A percentile compares a stretch with the other conserved stretches of the same genome.
phyloP scores from a whole-genome alignment of 2,797 vertebrate species.

The Rhinoraja longicauda region DNA sequence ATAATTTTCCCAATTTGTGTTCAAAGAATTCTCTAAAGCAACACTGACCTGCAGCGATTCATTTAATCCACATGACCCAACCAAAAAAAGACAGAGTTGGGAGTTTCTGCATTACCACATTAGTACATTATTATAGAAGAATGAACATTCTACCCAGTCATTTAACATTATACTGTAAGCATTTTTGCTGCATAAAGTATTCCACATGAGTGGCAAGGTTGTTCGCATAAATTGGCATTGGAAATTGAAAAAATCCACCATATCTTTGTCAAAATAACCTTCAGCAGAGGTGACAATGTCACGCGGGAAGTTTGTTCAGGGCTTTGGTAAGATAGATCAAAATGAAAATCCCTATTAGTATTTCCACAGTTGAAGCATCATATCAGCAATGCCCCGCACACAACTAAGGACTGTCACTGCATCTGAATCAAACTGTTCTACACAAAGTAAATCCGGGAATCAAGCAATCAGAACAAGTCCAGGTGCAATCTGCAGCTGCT shows the following conservation, averaged over 20 bases:
- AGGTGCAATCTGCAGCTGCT: not conserved
- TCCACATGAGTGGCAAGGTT: not conserved
- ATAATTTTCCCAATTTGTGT: not conserved
- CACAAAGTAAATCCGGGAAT: not conserved
- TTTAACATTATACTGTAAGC: not conserved
- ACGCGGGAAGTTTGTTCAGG: not conserved
- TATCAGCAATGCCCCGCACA: not conserved
- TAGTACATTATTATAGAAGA: not conserved
- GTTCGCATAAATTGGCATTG: not conserved
- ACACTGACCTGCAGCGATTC: not conserved
- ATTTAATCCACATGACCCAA: not conserved
- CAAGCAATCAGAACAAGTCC: not conserved
- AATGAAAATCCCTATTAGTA: constrained; percentile 20
- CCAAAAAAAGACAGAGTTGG: not conserved
- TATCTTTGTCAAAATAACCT: constrained; percentile 29
- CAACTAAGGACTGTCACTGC: not conserved
- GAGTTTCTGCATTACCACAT: not conserved
- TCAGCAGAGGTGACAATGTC: constrained; percentile 4
- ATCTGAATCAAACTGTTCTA: constrained; percentile 9
- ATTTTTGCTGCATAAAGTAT: not conserved
- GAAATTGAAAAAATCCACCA: not conserved
- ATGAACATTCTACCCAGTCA: not conserved
- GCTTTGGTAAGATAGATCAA: not conserved
- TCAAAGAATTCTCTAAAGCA: not conserved
- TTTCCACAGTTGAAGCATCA: not conserved